phyloP scores from a whole-genome alignment of 2,113 vertebrate genomes.

The Cynopterus brachyotis region DNA sequence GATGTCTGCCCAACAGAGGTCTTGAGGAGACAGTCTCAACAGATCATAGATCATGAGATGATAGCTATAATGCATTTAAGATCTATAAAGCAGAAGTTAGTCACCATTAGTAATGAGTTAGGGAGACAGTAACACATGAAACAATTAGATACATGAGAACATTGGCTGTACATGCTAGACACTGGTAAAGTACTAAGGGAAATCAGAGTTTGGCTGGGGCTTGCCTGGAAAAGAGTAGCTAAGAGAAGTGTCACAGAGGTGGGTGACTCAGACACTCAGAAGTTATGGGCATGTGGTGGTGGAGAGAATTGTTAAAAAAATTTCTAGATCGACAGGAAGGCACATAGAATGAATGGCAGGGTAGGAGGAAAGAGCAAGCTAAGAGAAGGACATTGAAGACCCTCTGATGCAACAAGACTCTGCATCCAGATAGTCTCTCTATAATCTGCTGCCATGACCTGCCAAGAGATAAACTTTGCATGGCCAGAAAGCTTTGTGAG shows the following conservation, averaged over 20 bases:
- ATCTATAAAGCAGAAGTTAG: neutral
- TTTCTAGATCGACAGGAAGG: neutral
- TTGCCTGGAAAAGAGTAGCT: neutral
- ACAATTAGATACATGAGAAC: neutral
- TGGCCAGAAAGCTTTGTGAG: neutral
- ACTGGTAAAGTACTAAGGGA: neutral
- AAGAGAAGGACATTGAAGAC: neutral
- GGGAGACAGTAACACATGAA: neutral
- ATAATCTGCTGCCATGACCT: neutral
- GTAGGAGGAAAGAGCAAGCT: neutral
- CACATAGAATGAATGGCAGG: too few relatives aligned
- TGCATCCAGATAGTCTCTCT: neutral
- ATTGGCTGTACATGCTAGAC: fast-evolving
- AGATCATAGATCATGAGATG: too few relatives aligned
- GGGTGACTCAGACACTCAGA: neutral
- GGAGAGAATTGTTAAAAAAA: neutral
- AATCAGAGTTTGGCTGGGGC: neutral
- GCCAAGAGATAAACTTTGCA: neutral
- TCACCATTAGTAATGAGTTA: neutral
- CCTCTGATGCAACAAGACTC: neutral
- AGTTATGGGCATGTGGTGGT: neutral
- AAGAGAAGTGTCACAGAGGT: neutral
- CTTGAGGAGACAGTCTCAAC: neutral
- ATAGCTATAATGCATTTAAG: neutral
- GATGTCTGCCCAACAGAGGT: neutral